Evolutionary conservation across 2,113 vertebrate genomes (phyloP).

Genomic region (Dolichallabes microphthalmus): DNA sequence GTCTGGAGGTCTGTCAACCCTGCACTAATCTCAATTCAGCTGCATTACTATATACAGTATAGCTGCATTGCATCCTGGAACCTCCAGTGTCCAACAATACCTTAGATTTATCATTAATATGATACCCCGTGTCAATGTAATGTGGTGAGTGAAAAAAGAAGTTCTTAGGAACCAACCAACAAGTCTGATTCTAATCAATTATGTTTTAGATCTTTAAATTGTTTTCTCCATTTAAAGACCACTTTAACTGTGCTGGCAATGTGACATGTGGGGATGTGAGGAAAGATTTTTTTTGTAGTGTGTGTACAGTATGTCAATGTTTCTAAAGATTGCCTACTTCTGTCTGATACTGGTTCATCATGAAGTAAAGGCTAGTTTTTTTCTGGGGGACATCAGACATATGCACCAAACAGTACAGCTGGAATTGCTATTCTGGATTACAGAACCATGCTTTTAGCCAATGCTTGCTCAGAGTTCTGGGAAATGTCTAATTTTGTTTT

Average conservation of each 20-base stretch:
- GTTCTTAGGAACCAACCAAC: not conserved
- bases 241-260: no score
- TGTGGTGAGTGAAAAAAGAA: not conserved
- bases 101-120: not conserved
- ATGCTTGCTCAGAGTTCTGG: not conserved
- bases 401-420: not conserved
- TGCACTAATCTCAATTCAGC: no score
- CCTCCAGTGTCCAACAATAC: no score
- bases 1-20: not conserved
- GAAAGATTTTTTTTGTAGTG: no score
- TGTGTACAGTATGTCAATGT: not conserved
- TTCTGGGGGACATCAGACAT: not conserved
- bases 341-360: not conserved
- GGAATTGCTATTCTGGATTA: not conserved
- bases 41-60: no score
- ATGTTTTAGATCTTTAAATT: no score
- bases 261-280: no score
- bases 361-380: not conserved
- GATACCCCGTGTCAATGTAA: not conserved
- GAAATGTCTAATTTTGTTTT: constrained; percentile 21
- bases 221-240: no score
- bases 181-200: not conserved
- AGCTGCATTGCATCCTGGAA: not conserved
- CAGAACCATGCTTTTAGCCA: constrained; percentile 5
- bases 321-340: not conserved